Percentiles rank a stretch among this genome's conserved stretches.
Conservation (phyloP, 2,113 vertebrate species). For the Microcebus murinus region DNA sequence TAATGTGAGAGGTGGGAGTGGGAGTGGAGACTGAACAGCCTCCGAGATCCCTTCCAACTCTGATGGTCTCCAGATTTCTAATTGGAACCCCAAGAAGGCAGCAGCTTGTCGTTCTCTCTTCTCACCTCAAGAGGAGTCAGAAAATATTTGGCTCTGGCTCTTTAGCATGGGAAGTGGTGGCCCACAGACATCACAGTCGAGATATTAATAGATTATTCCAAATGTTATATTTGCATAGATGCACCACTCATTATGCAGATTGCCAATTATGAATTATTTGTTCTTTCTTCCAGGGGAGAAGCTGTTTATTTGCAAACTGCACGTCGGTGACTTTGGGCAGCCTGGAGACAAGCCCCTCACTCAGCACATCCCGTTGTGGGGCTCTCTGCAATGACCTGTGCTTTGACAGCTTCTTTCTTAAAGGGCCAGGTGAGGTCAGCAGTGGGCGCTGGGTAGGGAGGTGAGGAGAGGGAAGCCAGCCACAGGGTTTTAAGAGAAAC, state of each 20-base stretch:
- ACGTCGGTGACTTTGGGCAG: slow-evolving; percentile 59
- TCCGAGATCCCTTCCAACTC: background rate
- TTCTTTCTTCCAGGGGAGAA: slow-evolving; percentile 75
- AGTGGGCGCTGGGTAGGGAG: background rate
- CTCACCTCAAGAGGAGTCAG: slow-evolving; percentile 68
- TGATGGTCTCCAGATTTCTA: slow-evolving; percentile 64
- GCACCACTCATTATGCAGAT: slow-evolving; percentile 77
- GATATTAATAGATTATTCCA: slow-evolving; percentile 82
- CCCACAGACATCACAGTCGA: slow-evolving; percentile 76
- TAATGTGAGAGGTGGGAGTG: background rate
- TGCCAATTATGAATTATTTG: slow-evolving; percentile 80
- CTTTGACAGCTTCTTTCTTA: background rate
- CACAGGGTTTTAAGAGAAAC: background rate
- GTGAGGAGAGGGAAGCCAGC: background rate
- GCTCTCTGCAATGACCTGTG: background rate
- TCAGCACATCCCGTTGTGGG: background rate
- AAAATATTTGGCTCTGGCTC: slow-evolving; percentile 75
- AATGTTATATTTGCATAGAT: slow-evolving; percentile 82
- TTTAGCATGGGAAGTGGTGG: slow-evolving; percentile 74
- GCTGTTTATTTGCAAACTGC: slow-evolving; percentile 78
- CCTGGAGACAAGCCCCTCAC: background rate
- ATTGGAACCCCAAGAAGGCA: slow-evolving; percentile 49
- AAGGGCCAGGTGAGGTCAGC: background rate
- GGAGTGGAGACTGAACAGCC: background rate
- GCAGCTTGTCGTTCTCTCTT: slow-evolving; percentile 67